Evolutionary conservation across 2,113 vertebrate species (phyloP).

Genomic region (Tauraco erythrolophus): DNA sequence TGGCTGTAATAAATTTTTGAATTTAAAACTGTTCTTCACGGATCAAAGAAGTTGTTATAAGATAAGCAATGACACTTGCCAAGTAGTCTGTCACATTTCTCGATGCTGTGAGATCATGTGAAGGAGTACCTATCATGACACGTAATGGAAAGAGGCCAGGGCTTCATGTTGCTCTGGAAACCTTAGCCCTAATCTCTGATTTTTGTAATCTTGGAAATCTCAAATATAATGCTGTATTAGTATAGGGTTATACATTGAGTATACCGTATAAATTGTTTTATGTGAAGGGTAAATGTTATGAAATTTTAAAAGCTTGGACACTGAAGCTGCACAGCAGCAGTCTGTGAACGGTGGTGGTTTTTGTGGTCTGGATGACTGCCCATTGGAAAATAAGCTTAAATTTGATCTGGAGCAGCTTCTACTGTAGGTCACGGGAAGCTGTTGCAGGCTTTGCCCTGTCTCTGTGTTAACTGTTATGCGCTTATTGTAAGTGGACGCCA

Average conservation of each 20-base stretch:
- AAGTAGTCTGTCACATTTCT: neutral
- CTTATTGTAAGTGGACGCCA: neutral
- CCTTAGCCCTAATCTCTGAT: neutral
- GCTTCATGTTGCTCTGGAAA: neutral
- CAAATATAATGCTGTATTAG: neutral
- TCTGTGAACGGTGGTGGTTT: slow-evolving; percentile 47
- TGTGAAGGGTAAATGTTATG: neutral
- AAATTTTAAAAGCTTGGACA: slow-evolving; percentile 43
- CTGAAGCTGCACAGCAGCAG: slow-evolving; percentile 32
- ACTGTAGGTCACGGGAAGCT: slow-evolving; percentile 48
- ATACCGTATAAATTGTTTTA: slow-evolving; percentile 11
- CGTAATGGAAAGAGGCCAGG: neutral
- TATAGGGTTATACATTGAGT: neutral
- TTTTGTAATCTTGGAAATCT: neutral
- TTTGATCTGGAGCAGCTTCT: slow-evolving; percentile 37
- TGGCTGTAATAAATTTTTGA: neutral
- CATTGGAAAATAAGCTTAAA: slow-evolving; percentile 45
- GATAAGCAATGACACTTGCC: neutral
- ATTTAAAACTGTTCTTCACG: neutral
- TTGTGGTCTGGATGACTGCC: slow-evolving; percentile 70
- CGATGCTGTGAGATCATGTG: neutral
- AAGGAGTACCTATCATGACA: neutral
- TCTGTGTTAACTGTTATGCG: neutral
- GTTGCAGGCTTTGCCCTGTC: neutral
- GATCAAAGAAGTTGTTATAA: neutral